phyloP scores from a whole-genome alignment of 2,113 vertebrate species.

The Salvator merianae region DNA sequence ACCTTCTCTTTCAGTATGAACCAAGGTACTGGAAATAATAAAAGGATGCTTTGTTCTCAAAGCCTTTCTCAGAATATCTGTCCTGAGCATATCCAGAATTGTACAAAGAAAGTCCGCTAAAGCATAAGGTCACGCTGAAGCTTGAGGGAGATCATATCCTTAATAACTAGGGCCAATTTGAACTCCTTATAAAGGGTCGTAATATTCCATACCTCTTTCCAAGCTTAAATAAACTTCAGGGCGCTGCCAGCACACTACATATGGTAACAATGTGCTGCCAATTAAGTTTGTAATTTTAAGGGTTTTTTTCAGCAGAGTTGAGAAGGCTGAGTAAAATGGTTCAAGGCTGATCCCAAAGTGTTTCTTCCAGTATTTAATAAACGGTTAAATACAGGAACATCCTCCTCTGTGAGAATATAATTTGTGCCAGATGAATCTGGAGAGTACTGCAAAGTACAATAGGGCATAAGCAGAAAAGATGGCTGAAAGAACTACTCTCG shows the following conservation, averaged over 20 bases:
- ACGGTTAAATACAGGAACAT: constrained; percentile 60
- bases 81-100: background rate
- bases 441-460: constrained; percentile 3
- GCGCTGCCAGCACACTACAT: constrained; percentile 59
- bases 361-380: constrained; percentile 66
- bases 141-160: constrained; percentile 48
- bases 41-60: background rate
- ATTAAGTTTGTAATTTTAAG: constrained; percentile 68
- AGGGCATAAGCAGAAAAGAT: constrained; percentile 5
- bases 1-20: background rate
- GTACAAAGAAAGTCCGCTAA: constrained; percentile 1
- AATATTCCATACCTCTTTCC: constrained; percentile 61
- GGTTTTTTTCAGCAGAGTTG: constrained; percentile 59
- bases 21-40: background rate
- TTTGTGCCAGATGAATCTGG: constrained; percentile 65
- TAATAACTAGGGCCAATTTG: constrained; percentile 26
- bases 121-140: constrained; percentile 12
- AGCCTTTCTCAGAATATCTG: background rate
- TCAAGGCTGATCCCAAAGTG: constrained; percentile 61
- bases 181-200: constrained; percentile 60
- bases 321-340: constrained; percentile 59
- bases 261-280: constrained; percentile 72
- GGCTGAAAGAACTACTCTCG: constrained; percentile 2
- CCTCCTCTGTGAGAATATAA: constrained; percentile 63
- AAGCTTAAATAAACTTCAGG: constrained; percentile 63